Evolutionary conservation across 2,797 vertebrate species (phyloP).

Genomic region (Typhlichthys subterraneus): DNA sequence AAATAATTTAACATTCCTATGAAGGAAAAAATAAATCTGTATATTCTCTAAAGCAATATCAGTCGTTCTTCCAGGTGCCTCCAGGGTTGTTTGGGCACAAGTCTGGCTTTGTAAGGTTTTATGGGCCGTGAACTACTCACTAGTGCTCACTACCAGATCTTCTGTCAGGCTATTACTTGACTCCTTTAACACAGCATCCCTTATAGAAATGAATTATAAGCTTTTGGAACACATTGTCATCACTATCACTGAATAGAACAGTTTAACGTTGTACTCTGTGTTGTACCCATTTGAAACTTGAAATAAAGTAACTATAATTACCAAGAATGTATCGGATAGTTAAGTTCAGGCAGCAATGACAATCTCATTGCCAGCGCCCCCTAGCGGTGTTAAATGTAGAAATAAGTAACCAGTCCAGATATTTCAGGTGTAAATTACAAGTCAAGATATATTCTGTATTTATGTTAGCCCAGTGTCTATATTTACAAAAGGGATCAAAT

Average conservation of each 20-base stretch:
- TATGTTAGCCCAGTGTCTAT: conserved; percentile 21
- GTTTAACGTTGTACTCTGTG: conserved; percentile 4
- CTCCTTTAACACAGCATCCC: conserved; percentile 52
- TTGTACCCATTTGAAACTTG: conserved; percentile 5
- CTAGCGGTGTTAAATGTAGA: conserved; percentile 17
- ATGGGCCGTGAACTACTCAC: conserved; percentile 42
- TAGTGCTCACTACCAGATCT: conserved; percentile 54
- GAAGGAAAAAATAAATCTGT: conserved; percentile 28
- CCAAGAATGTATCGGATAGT: conserved; percentile 36
- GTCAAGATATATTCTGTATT: background rate
- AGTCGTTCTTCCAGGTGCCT: conserved; percentile 41
- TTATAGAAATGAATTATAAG: conserved; percentile 53
- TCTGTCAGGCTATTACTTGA: conserved; percentile 53
- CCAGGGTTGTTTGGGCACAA: conserved; percentile 18
- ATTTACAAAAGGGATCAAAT: conserved; percentile 69
- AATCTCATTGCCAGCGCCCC: conserved; percentile 22
- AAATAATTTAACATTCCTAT: conserved; percentile 51
- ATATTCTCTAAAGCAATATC: conserved; percentile 44
- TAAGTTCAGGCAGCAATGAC: conserved; percentile 25
- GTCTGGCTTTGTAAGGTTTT: conserved; percentile 20
- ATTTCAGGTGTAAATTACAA: conserved; percentile 20
- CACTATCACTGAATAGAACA: conserved; percentile 27
- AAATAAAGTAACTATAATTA: background rate
- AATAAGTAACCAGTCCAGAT: conserved; percentile 28
- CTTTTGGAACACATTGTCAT: conserved; percentile 32